Base-by-base conservation (phyloP, 2,113 vertebrate genomes). In the Tringa solitaria region DNA sequence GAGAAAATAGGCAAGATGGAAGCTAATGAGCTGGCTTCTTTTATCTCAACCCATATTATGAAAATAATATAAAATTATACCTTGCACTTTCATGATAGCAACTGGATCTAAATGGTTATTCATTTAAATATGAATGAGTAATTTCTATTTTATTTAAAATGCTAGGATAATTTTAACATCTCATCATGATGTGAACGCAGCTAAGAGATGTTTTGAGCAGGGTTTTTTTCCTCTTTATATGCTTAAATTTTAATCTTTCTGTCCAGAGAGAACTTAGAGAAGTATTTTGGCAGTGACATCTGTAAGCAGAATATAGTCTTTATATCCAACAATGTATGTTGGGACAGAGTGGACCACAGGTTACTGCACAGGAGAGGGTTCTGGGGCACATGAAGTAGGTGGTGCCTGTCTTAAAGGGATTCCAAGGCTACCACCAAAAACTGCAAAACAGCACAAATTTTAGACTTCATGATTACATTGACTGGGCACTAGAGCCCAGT, bases 1-100 rank as follows among this genome's bases (percentile, higher is more conserved):
- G 97, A 98, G 97, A 97, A 97, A 97, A 96, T 94, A 95, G 97
- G 96, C 97, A 97, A 97, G 97, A 98, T 97, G 98, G 97, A 97
- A 95, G 96, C 97, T 98, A 98, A 98, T 98, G 97, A 98, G 97
- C 91, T 95, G 82, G 92, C 97, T 96, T 97, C 98, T 98, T 98
- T 98, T 98, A 98, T 98, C 97, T 98, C 95, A 90, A 76, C 97
- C 97, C 97, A 79, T 97, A 97, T 98, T 98, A 98, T 94, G 97
- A 98, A 97, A 98, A 98, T 98, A 98, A 98, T 98, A 97, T 98
- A 98, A 98, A 98, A 98, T 98, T 98, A 98, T 97, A 98, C 98
- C 97, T 98, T 97, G 84, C 75, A 92, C 93, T 97, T 97, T 95
- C 96, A 96, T 92, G 97, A 97, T 97, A 97, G 96, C 96, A 92